Base-by-base conservation (phyloP, 2,113 vertebrate species). In the Nymphicus hollandicus region DNA sequence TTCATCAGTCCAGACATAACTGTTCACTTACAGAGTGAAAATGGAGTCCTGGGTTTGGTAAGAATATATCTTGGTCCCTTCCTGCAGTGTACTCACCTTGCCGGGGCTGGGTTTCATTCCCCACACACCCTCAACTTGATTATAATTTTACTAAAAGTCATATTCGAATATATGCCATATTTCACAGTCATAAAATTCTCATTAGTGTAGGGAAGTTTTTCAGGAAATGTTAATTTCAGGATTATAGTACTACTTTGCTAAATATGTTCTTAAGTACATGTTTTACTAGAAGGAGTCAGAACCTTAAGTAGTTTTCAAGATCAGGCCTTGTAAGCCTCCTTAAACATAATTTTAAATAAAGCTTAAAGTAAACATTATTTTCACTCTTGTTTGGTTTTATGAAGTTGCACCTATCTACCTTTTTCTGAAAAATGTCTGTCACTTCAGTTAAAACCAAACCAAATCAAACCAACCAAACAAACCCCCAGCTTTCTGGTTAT, bases 11-110 rank as follows among this genome's bases (percentile, higher is more conserved):
- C 98, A 56, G 98, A 99, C 82, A 99, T 99, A 95, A 99, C 98
- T 22, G 99, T 99, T 63, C 98, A 99, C 95, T 98, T 99, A 70
- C 99, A 99, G 97, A 99, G 99, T 97, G 99, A 99, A 98, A 99
- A 99, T 96, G 99, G 99, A 88, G 98, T 99, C 95, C 97, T 99
- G 91, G 99, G 99, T 94, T 97, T 99, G 99, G 99, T 99, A 98
- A 99, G 99, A 80, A 52, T 53, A 3, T 43, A 18, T 41, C 27
- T 53, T 18, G 5, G 3, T 86, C 47, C 16, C 16, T 84, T 95
- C 11, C 1, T 71, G 41, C 3, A 46, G 4, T 80, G 20, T 39
- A 64, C 13, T 50, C 66, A 53, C 14, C 19, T 83, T 66, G 5
- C 19, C 58, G 29, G 49, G 46, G 5, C 39, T 81, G 13, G 4